These are phyloP conservation scores for Andrena camellia DNA, from an alignment of 2,888 invertebrate genomes.

Conservation along the genomic window DNA sequence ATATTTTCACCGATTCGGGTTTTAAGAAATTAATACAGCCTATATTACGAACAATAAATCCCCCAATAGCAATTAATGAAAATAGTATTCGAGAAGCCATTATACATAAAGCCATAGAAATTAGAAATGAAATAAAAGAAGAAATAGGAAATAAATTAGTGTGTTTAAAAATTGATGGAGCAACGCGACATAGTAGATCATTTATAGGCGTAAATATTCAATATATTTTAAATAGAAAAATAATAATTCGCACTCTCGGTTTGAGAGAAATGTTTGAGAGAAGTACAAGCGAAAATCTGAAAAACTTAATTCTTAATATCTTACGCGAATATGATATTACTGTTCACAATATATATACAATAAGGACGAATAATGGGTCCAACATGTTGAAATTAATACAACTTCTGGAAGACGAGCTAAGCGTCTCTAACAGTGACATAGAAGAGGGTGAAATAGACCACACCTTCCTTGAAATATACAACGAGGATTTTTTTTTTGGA, in stretches of 20 bases:
- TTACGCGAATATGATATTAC: neutral
- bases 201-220: neutral
- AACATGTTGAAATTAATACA: neutral
- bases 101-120: too few relatives aligned
- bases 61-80: too few relatives aligned
- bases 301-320: neutral
- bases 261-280: neutral
- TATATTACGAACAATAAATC: too few relatives aligned
- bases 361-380: neutral
- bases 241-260: neutral
- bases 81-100: too few relatives aligned
- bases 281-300: neutral
- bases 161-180: neutral
- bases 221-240: neutral
- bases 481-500: neutral
- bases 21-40: too few relatives aligned
- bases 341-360: neutral
- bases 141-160: slow-evolving; percentile 2
- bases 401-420: too few relatives aligned
- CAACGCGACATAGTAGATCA: neutral
- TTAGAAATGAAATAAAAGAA: neutral
- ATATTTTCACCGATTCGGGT: too few relatives aligned
- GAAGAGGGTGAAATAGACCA: too few relatives aligned
- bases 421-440: too few relatives aligned
- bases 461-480: too few relatives aligned